Evolutionary conservation across 2,888 invertebrate genomes (phyloP).

Genomic region (Drosophila algonquin): DNA sequence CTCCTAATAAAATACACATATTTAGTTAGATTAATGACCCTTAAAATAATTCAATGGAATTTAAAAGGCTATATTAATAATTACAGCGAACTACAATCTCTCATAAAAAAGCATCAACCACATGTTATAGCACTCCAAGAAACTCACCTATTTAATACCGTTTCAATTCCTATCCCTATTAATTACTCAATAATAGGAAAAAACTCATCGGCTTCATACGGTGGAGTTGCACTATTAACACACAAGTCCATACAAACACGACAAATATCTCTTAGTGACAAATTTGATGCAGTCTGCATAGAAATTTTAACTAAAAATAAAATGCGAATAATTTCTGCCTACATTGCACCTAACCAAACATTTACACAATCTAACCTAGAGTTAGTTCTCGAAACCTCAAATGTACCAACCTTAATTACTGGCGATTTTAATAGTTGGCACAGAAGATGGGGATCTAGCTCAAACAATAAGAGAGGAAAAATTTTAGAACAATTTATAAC

Average conservation of each 20-base stretch:
- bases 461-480: too few species aligned
- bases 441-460: conserved; percentile 9
- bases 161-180: conserved; percentile 22
- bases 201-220: conserved; percentile 26
- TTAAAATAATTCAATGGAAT: too few species aligned
- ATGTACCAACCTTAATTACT: conserved; percentile 13
- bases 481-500: too few species aligned
- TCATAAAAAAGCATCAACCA: conserved; percentile 8
- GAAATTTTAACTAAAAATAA: too few species aligned
- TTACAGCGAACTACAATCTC: conserved; percentile 6
- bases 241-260: neutral
- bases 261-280: too few species aligned
- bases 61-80: neutral
- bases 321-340: conserved; percentile 31
- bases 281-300: too few species aligned
- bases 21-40: too few species aligned
- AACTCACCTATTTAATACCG: conserved; percentile 21
- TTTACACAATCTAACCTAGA: conserved; percentile 16
- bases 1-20: too few species aligned
- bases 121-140: conserved; percentile 21
- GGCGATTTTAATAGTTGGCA: neutral
- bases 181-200: conserved; percentile 26
- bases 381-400: conserved; percentile 8
- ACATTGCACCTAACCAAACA: conserved; percentile 29
- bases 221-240: conserved; percentile 26